Percentiles rank a stretch among this genome's conserved stretches.
Conservation (phyloP, 2,113 vertebrate species). For the Oreochromis aureus region DNA sequence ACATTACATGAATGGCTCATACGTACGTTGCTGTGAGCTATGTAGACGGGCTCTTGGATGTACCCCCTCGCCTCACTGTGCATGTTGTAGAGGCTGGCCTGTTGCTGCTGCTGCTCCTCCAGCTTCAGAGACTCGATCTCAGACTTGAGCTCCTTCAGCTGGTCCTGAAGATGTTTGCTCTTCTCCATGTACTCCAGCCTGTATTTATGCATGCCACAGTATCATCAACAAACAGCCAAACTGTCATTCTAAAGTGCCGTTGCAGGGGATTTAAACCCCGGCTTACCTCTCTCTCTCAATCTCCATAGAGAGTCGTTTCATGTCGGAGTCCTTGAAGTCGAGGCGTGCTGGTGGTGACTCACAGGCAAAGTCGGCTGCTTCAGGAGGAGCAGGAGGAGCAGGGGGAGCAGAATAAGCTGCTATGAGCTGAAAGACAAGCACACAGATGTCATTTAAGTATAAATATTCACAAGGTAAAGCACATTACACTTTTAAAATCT, state of each 20-base stretch:
- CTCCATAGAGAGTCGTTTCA: constrained; percentile 91
- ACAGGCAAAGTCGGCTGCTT: constrained; percentile 63
- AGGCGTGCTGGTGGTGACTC: constrained; percentile 73
- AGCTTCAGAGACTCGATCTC: constrained; percentile 86
- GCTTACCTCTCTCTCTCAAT: constrained; percentile 85
- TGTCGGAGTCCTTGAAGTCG: constrained; percentile 86
- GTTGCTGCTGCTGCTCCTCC: constrained; percentile 85
- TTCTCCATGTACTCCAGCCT: constrained; percentile 92
- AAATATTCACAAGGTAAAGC: background rate
- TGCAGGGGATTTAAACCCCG: background rate
- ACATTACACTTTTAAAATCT: background rate
- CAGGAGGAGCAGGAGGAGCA: constrained; percentile 55
- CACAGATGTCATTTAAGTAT: background rate
- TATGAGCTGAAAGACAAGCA: constrained; percentile 57
- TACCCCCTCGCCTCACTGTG: constrained; percentile 57
- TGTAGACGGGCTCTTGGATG: constrained; percentile 68
- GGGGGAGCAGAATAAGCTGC: constrained; percentile 71
- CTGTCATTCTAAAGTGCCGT: background rate
- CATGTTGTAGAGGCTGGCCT: constrained; percentile 69
- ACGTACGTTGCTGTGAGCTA: constrained; percentile 74
- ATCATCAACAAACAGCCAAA: background rate
- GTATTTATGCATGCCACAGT: background rate
- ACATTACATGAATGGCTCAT: background rate
- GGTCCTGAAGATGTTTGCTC: constrained; percentile 87
- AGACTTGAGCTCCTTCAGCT: constrained; percentile 86